Evolutionary conservation across 2,113 vertebrate species (phyloP).

Genomic region (Riparia riparia): DNA sequence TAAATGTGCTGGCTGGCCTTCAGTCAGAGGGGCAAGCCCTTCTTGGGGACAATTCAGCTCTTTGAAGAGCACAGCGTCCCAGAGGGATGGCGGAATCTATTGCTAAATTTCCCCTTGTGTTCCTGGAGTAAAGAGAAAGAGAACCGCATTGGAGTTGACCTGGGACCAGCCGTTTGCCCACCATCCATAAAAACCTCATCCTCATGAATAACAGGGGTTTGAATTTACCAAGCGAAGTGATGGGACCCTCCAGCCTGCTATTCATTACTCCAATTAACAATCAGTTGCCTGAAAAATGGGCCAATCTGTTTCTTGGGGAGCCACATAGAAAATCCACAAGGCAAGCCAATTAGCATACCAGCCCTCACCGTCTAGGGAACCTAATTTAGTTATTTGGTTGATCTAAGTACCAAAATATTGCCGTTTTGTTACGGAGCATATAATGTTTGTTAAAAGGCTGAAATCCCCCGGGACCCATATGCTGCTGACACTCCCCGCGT

Average conservation of each 20-base stretch:
- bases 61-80: not conserved
- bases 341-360: constrained; percentile 79
- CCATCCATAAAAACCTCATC: constrained; percentile 29
- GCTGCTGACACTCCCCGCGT: constrained; percentile 64
- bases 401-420: constrained; percentile 74
- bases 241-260: constrained; percentile 70
- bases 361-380: constrained; percentile 74
- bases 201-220: constrained; percentile 71
- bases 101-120: not conserved
- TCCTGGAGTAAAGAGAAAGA: not conserved
- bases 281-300: constrained; percentile 83
- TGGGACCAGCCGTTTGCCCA: constrained; percentile 66
- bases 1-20: not conserved
- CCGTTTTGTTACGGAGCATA: constrained; percentile 62
- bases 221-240: constrained; percentile 79
- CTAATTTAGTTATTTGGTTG: constrained; percentile 69
- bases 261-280: constrained; percentile 89
- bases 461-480: constrained; percentile 76
- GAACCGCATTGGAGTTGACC: not conserved
- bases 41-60: fast-evolving
- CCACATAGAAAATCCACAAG: constrained; percentile 66
- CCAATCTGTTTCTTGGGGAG: constrained; percentile 82
- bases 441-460: constrained; percentile 76
- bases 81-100: not conserved
- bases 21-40: not conserved